phyloP scores from a whole-genome alignment of 1,140 invertebrate species.

The Drosophila ogumai region DNA sequence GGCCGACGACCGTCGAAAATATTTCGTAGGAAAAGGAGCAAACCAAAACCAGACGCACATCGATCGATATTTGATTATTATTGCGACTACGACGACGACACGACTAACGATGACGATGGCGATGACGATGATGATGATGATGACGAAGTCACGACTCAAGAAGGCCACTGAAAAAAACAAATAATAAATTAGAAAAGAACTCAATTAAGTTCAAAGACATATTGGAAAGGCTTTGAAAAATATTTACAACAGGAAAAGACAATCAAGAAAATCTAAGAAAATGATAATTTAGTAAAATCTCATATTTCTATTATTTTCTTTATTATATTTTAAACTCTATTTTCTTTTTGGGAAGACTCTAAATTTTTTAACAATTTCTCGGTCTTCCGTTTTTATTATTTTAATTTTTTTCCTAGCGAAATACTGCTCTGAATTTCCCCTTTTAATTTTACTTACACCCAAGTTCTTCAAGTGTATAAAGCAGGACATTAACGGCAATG shows the following conservation, averaged over 20 bases:
- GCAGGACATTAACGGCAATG: slow-evolving; percentile 59
- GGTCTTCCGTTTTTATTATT: too few relatives aligned
- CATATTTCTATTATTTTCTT: too few relatives aligned
- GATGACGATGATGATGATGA: slow-evolving; percentile 39
- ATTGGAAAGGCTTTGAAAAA: neutral
- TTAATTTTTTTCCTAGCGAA: neutral
- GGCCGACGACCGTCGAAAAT: slow-evolving; percentile 68
- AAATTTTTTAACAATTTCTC: too few relatives aligned
- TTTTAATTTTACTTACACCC: too few relatives aligned
- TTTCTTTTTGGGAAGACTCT: too few relatives aligned
- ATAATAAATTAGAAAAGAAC: neutral
- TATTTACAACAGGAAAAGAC: neutral
- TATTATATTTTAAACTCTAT: too few relatives aligned
- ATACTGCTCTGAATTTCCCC: neutral
- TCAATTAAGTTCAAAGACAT: rapidly evolving
- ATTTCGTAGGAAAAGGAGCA: slow-evolving; percentile 55
- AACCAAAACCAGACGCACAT: slow-evolving; percentile 76
- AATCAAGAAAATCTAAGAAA: too few relatives aligned
- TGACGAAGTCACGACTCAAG: slow-evolving; percentile 55
- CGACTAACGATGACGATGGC: slow-evolving; percentile 24
- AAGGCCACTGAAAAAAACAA: slow-evolving; percentile 39
- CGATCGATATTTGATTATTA: slow-evolving; percentile 85
- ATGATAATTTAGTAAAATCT: too few relatives aligned
- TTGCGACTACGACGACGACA: slow-evolving; percentile 48
- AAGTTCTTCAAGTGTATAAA: slow-evolving; percentile 6